phyloP scores from a whole-genome alignment of 1,140 invertebrate genomes.

The Ostrea edulis region DNA sequence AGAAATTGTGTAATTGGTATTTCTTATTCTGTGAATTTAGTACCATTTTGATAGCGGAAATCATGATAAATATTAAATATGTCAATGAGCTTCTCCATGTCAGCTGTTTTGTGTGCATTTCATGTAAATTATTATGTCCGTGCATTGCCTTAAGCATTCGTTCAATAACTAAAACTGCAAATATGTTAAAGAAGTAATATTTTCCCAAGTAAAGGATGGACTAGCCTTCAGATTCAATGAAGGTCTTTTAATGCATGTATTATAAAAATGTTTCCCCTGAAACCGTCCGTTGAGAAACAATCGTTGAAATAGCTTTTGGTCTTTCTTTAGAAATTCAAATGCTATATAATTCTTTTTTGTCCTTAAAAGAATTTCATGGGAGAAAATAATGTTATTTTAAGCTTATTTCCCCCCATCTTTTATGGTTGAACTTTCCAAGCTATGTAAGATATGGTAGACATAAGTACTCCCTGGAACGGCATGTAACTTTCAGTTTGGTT shows the following conservation, averaged over 20 bases:
- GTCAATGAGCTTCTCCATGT: not conserved
- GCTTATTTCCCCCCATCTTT: no score
- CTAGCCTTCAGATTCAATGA: not conserved
- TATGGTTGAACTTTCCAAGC: no score
- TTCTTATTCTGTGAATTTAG: not conserved
- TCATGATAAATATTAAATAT: not conserved
- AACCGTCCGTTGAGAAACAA: not conserved
- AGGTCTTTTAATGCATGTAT: not conserved
- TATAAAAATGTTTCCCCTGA: not conserved
- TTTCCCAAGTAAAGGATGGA: not conserved
- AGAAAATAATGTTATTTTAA: no score
- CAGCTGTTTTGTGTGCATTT: not conserved
- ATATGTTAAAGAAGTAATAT: not conserved
- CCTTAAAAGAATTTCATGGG: no score
- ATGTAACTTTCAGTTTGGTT: no score
- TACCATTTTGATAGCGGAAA: not conserved
- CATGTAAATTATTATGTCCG: not conserved
- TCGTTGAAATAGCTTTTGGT: no score
- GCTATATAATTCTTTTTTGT: no score
- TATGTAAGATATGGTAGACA: no score
- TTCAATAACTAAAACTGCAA: not conserved
- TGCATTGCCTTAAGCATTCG: not conserved
- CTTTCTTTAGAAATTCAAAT: no score
- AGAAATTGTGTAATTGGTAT: no score
- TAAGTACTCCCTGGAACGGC: no score